phyloP scores from a whole-genome alignment of 2,113 vertebrate species.

The Columbina picui region DNA sequence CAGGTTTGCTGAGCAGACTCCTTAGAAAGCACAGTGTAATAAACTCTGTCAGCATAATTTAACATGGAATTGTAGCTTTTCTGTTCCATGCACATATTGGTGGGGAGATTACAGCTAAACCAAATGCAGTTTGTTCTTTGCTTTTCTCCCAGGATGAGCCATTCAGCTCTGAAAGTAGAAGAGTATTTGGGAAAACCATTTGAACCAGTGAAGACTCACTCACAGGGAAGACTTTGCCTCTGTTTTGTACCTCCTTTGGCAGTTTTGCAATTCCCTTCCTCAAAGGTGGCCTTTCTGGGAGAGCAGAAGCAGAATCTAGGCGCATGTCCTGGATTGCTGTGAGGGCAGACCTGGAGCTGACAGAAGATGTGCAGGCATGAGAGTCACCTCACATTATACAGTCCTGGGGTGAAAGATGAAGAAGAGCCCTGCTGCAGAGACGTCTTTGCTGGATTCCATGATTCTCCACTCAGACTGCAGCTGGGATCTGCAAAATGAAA shows the following conservation, averaged over 20 bases:
- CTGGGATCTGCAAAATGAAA: background rate
- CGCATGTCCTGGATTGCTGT: rapidly evolving
- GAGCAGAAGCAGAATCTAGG: background rate
- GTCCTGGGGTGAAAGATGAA: background rate
- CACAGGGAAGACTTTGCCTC: background rate
- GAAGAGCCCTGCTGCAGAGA: background rate
- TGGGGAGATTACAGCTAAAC: background rate
- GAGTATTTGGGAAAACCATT: background rate
- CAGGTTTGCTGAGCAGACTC: background rate
- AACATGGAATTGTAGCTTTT: background rate
- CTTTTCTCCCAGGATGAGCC: background rate
- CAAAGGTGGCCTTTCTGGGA: background rate
- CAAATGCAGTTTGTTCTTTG: background rate
- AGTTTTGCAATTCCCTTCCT: background rate
- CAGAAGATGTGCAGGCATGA: background rate
- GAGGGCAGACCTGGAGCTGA: background rate
- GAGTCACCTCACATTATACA: background rate
- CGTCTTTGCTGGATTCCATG: background rate
- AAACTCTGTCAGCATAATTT: background rate
- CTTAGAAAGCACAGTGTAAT: background rate
- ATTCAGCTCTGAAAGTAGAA: background rate
- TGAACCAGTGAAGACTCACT: background rate
- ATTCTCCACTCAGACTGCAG: background rate
- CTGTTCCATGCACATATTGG: background rate
- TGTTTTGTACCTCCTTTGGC: background rate